Conservation (phyloP, 1,140 invertebrate genomes). For the Zaprionus lachaisei region DNA sequence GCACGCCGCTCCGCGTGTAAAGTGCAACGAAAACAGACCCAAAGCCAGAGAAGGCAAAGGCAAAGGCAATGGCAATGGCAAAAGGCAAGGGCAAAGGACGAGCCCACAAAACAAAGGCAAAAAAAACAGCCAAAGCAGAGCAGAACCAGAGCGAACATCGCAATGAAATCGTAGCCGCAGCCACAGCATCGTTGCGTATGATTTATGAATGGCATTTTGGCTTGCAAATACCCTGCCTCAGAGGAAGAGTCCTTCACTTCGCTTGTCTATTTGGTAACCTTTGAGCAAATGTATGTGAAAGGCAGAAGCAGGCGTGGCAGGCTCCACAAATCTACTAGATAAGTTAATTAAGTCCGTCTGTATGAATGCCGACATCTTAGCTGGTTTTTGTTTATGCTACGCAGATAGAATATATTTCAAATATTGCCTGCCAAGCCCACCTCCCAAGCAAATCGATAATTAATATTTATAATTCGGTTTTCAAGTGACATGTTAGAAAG, state of each 20-base stretch:
- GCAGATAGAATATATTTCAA: too few relatives aligned
- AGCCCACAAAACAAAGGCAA: conserved; percentile 19
- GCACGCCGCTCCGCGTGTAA: background rate
- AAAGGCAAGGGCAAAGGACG: background rate
- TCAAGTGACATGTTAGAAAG: too few relatives aligned
- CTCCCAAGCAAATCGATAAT: too few relatives aligned
- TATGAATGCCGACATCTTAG: too few relatives aligned
- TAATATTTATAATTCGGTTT: too few relatives aligned
- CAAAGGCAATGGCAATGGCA: background rate
- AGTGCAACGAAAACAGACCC: conserved; percentile 9
- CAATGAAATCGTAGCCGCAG: conserved; percentile 56
- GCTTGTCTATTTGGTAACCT: background rate
- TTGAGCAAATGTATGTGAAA: too few relatives aligned
- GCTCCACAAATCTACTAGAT: too few relatives aligned
- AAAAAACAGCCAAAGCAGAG: conserved; percentile 5
- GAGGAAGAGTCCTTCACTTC: background rate
- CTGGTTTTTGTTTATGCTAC: too few relatives aligned
- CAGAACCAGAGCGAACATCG: conserved; percentile 17
- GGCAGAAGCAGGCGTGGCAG: too few relatives aligned
- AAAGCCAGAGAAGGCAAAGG: conserved; percentile 19
- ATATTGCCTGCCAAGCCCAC: too few relatives aligned
- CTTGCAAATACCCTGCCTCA: conserved; percentile 35
- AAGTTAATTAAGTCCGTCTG: too few relatives aligned
- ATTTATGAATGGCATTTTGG: conserved; percentile 82
- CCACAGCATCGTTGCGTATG: conserved; percentile 77